Evolutionary conservation across 2,888 invertebrate species (phyloP).

Genomic region (Choristoneura rosaceana): DNA sequence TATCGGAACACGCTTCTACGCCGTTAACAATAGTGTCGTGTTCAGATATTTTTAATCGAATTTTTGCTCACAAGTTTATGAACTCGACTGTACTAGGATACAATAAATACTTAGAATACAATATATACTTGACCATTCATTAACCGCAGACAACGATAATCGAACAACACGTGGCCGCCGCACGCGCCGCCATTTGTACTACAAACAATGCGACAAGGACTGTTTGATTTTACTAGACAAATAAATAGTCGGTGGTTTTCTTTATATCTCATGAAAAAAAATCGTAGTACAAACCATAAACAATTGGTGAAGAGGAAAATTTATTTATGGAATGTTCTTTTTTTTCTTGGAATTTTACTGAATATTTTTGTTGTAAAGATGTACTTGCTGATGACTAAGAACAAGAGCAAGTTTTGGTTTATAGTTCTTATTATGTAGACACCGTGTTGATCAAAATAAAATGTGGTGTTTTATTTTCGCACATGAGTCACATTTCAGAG

Average conservation of each 20-base stretch:
- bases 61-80: too few relatives aligned
- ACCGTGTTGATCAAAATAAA: constrained; percentile 2
- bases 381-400: neutral
- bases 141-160: constrained; percentile 34
- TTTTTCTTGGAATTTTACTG: neutral
- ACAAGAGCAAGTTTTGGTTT: neutral
- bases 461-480: constrained; percentile 7
- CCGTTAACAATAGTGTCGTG: too few relatives aligned
- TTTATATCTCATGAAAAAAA: neutral
- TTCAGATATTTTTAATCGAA: too few relatives aligned
- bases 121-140: constrained; percentile 17
- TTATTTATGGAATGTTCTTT: too few relatives aligned
- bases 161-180: constrained; percentile 27
- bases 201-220: constrained; percentile 17
- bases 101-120: too few relatives aligned
- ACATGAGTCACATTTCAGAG: constrained; percentile 4
- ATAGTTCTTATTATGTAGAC: neutral
- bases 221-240: constrained; percentile 13
- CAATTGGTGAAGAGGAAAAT: too few relatives aligned
- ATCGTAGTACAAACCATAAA: too few relatives aligned
- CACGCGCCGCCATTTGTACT: constrained; percentile 36
- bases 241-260: neutral
- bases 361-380: neutral
- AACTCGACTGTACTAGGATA: too few relatives aligned
- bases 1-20: too few relatives aligned